Evolutionary conservation across 1,140 invertebrate genomes (phyloP).

Genomic region (Acromyrmex charruanus): DNA sequence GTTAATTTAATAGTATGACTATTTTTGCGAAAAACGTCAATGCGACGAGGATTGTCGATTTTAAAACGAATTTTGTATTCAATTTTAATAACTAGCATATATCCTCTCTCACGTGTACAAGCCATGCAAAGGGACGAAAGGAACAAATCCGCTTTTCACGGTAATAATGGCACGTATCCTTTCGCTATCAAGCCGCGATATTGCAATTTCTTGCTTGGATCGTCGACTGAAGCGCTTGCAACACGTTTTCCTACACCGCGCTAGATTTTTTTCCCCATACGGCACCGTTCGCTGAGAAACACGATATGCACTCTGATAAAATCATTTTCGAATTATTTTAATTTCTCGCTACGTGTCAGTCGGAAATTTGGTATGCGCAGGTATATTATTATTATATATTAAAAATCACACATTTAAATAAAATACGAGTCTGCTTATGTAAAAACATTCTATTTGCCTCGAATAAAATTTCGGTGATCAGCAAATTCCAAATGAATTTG

Average conservation of each 20-base stretch:
- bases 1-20: constrained; percentile 20
- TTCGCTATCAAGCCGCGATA: constrained; percentile 63
- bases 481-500: not conserved
- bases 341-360: not conserved
- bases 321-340: constrained; percentile 41
- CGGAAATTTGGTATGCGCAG: constrained; percentile 1
- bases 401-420: constrained; percentile 22
- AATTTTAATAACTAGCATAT: constrained; percentile 47
- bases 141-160: constrained; percentile 63
- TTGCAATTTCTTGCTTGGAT: constrained; percentile 64
- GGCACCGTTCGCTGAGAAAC: not conserved
- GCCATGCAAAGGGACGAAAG: constrained; percentile 40
- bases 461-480: not conserved
- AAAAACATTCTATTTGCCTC: not conserved
- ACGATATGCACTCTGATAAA: constrained; percentile 26
- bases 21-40: constrained; percentile 19
- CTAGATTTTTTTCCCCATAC: constrained; percentile 6
- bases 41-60: not conserved
- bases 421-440: constrained; percentile 4
- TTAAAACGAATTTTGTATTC: constrained; percentile 31
- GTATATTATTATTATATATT: not conserved
- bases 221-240: constrained; percentile 51
- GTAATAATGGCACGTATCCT: constrained; percentile 64
- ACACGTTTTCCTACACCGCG: constrained; percentile 35
- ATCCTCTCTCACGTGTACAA: constrained; percentile 2